Base-by-base conservation (phyloP, 2,888 invertebrate genomes). In the Acanthosepion esculentum region DNA sequence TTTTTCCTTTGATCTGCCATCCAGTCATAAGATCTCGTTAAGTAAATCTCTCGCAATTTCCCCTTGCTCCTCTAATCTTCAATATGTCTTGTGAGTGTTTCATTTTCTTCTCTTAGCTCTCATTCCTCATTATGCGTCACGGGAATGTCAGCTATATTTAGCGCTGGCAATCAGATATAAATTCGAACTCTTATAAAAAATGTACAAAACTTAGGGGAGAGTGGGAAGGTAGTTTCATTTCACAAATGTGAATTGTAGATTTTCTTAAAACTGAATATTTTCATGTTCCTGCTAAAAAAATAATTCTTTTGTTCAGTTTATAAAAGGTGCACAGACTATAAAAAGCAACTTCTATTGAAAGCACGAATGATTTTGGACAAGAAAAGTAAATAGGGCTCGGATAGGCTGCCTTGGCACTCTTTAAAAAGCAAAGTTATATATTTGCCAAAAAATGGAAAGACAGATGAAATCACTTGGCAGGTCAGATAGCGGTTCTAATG, bases 391-490 rank as follows among this genome's bases (percentile, higher is more conserved):
- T 78, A n/a, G 78, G 78, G 15, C 10, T 15, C n/a, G 12, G n/a
- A 78, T 33, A 23, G 78, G 10, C n/a, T 78, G 78, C 33, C 18
- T 78, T 78, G 78, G 78, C 78, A 78, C 78, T 78, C 78, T 78
- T 78, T 3, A 33, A 78, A 59, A 78, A n/a, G n/a, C n/a, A 15
- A 78, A 78, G n/a, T 12, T 33, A 78, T n/a, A 78, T 33, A 78
- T 78, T 78, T 78, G 78, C 78, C 78, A 78, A 78, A n/a, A 78
- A 78, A 78, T 8, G 10, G 15, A 78, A 59, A 59, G 78, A 78
- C n/a, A 78, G 78, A 78, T 78, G 33, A 78, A n/a, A 78, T 33
- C 78, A n/a, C 78, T 78, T 78, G 78, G 78, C 78, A 78, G 78
- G 78, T 78, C 78, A 78, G 78, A 78, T 78, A 78, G 78, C n/a